These are phyloP conservation scores for Leptodirus hochenwartii DNA, from an alignment of 2,888 invertebrate genomes.

Conservation along the genomic window DNA sequence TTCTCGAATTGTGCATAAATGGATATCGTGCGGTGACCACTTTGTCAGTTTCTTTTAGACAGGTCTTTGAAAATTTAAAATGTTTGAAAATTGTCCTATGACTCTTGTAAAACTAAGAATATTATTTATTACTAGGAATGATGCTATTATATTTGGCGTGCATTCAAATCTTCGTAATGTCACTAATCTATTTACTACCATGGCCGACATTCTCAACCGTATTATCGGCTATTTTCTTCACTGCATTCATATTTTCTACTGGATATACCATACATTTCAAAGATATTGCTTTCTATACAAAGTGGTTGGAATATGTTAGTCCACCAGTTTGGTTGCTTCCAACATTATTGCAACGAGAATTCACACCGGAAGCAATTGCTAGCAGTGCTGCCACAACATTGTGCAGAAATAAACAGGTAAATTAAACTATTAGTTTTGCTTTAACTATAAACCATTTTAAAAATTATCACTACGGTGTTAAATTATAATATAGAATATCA, in stretches of 20 bases:
- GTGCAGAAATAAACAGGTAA: slow-evolving; percentile 57
- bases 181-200: slow-evolving; percentile 46
- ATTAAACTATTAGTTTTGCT: too few species aligned
- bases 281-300: slow-evolving; percentile 44
- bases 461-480: too few species aligned
- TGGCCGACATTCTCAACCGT: slow-evolving; percentile 39
- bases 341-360: slow-evolving; percentile 44
- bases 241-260: slow-evolving; percentile 40
- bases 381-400: slow-evolving; percentile 33
- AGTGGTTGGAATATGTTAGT: slow-evolving; percentile 49
- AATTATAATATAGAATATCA: too few species aligned
- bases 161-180: slow-evolving; percentile 46
- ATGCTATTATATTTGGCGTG: slow-evolving; percentile 53
- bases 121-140: slow-evolving; percentile 33
- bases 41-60: too few species aligned
- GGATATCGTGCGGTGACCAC: too few species aligned
- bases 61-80: too few species aligned
- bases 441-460: too few species aligned
- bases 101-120: too few species aligned
- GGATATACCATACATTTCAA: slow-evolving; percentile 51
- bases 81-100: too few species aligned
- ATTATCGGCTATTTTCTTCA: slow-evolving; percentile 37
- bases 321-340: slow-evolving; percentile 58
- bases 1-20: too few species aligned
- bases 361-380: slow-evolving; percentile 41